Percentiles rank a stretch among this genome's conserved stretches.
These are phyloP conservation scores for Beroe ovata DNA, from an alignment of 37 sponge, comb jelly and placozoan genomes.

Conservation along the genomic window DNA sequence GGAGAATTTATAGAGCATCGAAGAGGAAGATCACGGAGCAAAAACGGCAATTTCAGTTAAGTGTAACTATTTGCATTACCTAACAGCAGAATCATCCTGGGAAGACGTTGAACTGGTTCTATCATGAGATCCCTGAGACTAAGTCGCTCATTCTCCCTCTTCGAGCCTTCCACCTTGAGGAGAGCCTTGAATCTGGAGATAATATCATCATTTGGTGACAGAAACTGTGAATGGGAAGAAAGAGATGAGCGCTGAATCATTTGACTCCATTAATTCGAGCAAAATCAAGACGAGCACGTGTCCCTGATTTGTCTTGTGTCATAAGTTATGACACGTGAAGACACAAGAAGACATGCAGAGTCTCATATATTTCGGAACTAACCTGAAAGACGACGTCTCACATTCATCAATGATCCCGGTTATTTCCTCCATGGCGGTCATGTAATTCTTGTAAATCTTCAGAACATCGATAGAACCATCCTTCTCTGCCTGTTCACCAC, in stretches of 20 bases:
- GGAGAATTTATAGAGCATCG: no score
- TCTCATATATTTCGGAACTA: no score
- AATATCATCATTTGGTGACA: no score
- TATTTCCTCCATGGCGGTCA: slow-evolving; percentile 16
- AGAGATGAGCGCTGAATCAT: no score
- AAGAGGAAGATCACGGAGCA: no score
- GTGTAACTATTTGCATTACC: neutral
- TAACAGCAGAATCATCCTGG: slow-evolving; percentile 20
- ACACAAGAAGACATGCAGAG: no score
- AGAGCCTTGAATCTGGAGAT: slow-evolving; percentile 16
- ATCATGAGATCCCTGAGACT: slow-evolving; percentile 36
- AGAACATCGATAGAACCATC: neutral
- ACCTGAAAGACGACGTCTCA: neutral
- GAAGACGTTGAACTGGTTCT: slow-evolving; percentile 26
- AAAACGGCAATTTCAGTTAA: no score
- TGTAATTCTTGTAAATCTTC: slow-evolving; percentile 3
- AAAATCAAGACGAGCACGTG: no score
- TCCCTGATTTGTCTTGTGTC: no score
- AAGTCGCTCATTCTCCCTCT: slow-evolving; percentile 6
- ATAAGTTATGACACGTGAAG: no score
- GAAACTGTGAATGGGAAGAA: no score
- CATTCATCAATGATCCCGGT: neutral
- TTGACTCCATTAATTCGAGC: no score
- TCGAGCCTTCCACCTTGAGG: neutral
- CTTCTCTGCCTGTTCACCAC: slow-evolving; percentile 2